phyloP scores from a whole-genome alignment of 53 echinoderm and acorn worm genomes.

The Crossaster papposus region DNA sequence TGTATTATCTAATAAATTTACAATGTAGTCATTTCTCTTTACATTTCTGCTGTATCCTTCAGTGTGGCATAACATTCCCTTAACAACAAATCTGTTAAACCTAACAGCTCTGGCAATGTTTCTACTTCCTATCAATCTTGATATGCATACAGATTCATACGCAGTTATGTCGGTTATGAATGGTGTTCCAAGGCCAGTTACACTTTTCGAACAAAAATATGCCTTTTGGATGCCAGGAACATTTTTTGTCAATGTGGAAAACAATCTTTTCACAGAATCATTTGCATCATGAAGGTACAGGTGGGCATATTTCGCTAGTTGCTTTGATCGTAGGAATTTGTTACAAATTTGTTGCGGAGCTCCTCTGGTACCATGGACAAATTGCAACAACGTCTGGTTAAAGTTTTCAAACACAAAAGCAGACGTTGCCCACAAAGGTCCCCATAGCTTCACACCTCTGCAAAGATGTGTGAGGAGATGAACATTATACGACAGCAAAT shows the following conservation, averaged over 20 bases:
- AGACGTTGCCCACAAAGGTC: too few relatives aligned
- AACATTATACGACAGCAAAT: too few relatives aligned
- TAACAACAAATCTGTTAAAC: background rate
- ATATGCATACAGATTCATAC: too few relatives aligned
- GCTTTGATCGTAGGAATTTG: conserved; percentile 1
- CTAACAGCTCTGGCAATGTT: too few relatives aligned
- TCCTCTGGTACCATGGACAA: conserved; percentile 19
- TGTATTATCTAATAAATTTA: background rate
- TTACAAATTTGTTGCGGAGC: conserved; percentile 22
- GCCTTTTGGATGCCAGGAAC: conserved; percentile 20
- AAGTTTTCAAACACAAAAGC: too few relatives aligned
- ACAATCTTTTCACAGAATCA: too few relatives aligned
- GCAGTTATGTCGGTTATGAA: background rate
- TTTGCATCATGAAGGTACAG: background rate
- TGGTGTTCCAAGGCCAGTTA: conserved; percentile 34
- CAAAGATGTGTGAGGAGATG: too few relatives aligned
- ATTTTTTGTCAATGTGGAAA: too few relatives aligned
- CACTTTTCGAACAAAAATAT: conserved; percentile 1
- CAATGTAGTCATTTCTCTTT: conserved; percentile 17
- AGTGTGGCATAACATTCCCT: conserved; percentile 16
- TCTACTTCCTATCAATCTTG: too few relatives aligned
- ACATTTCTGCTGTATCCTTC: conserved; percentile 21
- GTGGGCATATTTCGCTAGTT: conserved; percentile 13
- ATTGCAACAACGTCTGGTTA: background rate
- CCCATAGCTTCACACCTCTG: too few relatives aligned